Evolutionary conservation across 2,888 invertebrate species (phyloP), one percentile per base, ranked within the genome.

Genomic region (Parasteatoda lunata): DNA sequence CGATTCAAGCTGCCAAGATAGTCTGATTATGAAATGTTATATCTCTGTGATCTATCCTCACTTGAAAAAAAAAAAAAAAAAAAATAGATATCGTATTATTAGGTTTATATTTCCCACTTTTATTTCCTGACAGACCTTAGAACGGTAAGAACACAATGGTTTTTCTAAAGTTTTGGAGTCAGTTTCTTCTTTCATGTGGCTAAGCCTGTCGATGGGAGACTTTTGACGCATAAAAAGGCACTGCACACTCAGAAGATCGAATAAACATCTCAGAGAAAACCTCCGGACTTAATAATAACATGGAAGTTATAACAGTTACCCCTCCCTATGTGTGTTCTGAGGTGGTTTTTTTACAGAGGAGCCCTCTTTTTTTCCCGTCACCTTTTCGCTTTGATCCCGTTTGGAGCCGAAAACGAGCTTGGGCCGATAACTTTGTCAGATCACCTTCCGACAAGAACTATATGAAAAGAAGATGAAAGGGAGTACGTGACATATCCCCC

Each of bases 401-500:
- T 73, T 8, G 5, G n/a, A 11, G 15, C 48, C 15, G 72, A 15
- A 51, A 30, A 49, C n/a, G 15, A 13, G 54, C n/a, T 30, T 1
- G 72, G 54, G 68, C 52, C 52, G 73, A 70, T 76, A 76, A 82
- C 75, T 79, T 79, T 71, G 71, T 64, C 71, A 79, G 48, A 65
- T 64, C 75, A 64, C 66, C 75, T 45, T 64, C 64, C 75, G 47
- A 45, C 11, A 65, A 54, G 54, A 54, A n/a, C n/a, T 54, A 15
- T n/a, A 52, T 13, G 13, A 52, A 7, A 11, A 30, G 47, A 30
- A 15, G 59, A 9, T 54, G 66, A 68, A 68, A 68, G 75, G 11
- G 68, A 75, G 59, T 75, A 75, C 78, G 84, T 84, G 84, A 84
- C 78, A 78, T 69, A 59, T 72, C 64, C 78, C 75, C 13, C 69